phyloP scores from a whole-genome alignment of 2,888 invertebrate genomes.

The Liopterus haemorrhoidalis region DNA sequence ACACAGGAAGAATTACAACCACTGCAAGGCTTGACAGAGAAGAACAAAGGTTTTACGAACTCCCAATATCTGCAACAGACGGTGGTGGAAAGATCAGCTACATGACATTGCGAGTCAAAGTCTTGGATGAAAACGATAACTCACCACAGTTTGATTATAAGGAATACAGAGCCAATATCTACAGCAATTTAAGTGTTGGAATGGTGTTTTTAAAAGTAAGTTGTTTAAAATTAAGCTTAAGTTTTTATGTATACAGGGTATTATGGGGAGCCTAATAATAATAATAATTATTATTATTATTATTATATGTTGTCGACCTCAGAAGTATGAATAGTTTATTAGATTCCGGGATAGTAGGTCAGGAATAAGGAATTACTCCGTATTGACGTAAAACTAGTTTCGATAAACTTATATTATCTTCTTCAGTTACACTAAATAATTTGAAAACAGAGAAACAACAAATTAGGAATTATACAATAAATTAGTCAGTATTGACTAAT shows the following conservation, averaged over 20 bases:
- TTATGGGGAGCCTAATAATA: background rate
- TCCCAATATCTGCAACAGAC: conserved; percentile 77
- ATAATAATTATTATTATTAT: too few species aligned
- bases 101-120: conserved; percentile 68
- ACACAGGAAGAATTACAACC: conserved; percentile 64
- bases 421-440: too few species aligned
- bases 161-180: conserved; percentile 71
- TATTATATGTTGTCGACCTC: too few species aligned
- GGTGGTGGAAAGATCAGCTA: conserved; percentile 72
- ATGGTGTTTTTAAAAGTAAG: conserved; percentile 55
- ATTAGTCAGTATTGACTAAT: too few species aligned
- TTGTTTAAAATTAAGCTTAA: conserved; percentile 13
- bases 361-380: too few species aligned
- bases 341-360: too few species aligned
- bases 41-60: conserved; percentile 59
- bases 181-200: conserved; percentile 53
- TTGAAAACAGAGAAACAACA: too few species aligned
- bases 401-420: too few species aligned
- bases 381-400: too few species aligned
- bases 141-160: conserved; percentile 67
- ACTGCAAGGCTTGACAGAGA: conserved; percentile 65
- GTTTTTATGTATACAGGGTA: conserved; percentile 7
- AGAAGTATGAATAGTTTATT: too few species aligned
- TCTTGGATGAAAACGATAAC: conserved; percentile 80
- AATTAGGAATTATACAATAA: too few species aligned